Evolutionary conservation across 2,113 vertebrate species (phyloP).

Genomic region (Lepus americanus): DNA sequence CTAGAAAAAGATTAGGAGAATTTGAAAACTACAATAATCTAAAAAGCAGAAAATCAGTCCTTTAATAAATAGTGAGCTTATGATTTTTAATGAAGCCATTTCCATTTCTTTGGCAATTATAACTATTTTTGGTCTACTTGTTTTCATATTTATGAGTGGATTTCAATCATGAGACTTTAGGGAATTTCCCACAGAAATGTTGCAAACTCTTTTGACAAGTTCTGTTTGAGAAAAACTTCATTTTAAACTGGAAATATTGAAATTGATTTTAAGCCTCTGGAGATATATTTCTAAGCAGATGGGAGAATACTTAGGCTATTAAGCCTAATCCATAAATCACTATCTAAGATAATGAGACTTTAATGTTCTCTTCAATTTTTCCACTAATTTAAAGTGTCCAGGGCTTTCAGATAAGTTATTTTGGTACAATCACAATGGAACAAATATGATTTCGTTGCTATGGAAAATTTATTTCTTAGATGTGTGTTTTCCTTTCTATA

Average conservation of each 20-base stretch:
- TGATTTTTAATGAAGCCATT: slow-evolving; percentile 1
- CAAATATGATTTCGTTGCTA: slow-evolving; percentile 37
- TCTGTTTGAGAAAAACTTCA: neutral
- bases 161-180: slow-evolving; percentile 1
- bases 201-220: neutral
- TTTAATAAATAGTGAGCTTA: neutral
- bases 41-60: neutral
- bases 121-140: neutral
- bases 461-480: slow-evolving; percentile 46
- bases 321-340: slow-evolving; percentile 65
- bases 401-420: slow-evolving; percentile 46
- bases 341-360: slow-evolving; percentile 71
- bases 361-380: slow-evolving; percentile 72
- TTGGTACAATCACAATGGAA: slow-evolving; percentile 13
- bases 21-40: neutral
- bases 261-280: slow-evolving; percentile 51
- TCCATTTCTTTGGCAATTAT: neutral
- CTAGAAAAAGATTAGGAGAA: slow-evolving; percentile 3
- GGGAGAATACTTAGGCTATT: slow-evolving; percentile 60
- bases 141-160: slow-evolving; percentile 50
- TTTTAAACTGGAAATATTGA: slow-evolving; percentile 53
- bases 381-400: slow-evolving; percentile 64
- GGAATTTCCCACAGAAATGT: neutral
- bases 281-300: slow-evolving; percentile 63
- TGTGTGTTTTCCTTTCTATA: slow-evolving; percentile 15